Evolutionary conservation across 1,140 invertebrate species (phyloP).

Genomic region (Polyergus mexicanus): DNA sequence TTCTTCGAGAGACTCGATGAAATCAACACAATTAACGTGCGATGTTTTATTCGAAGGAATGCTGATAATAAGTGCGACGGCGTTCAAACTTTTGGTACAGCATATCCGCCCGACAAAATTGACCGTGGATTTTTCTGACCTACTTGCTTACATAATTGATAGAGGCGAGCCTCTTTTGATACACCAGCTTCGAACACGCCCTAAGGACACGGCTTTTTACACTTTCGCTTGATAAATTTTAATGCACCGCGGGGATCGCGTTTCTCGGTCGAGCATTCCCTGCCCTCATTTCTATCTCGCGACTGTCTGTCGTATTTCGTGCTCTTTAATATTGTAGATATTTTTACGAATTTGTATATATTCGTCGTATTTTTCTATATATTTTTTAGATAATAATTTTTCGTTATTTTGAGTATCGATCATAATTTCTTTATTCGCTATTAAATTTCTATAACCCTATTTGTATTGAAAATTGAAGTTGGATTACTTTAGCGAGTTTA

Average conservation of each 20-base stretch:
- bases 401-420: constrained; percentile 6
- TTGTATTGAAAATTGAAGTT: constrained; percentile 33
- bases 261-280: background rate
- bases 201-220: constrained; percentile 16
- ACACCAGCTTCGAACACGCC: background rate
- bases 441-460: background rate
- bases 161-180: constrained; percentile 64
- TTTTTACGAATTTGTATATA: constrained; percentile 11
- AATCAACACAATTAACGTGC: constrained; percentile 47
- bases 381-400: constrained; percentile 11
- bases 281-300: constrained; percentile 19
- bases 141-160: constrained; percentile 77
- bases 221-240: constrained; percentile 19
- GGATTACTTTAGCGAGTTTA: constrained; percentile 10
- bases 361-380: background rate
- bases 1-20: constrained; percentile 12
- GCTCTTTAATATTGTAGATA: background rate
- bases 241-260: constrained; percentile 8
- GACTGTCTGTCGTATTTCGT: background rate
- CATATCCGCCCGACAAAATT: constrained; percentile 71
- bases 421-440: background rate
- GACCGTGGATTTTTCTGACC: constrained; percentile 79
- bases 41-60: constrained; percentile 26
- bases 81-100: constrained; percentile 5
- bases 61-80: constrained; percentile 4